Evolutionary conservation across 2,113 vertebrate species (phyloP), one percentile per base, ranked within the genome.

Genomic region (Picathartes gymnocephalus): DNA sequence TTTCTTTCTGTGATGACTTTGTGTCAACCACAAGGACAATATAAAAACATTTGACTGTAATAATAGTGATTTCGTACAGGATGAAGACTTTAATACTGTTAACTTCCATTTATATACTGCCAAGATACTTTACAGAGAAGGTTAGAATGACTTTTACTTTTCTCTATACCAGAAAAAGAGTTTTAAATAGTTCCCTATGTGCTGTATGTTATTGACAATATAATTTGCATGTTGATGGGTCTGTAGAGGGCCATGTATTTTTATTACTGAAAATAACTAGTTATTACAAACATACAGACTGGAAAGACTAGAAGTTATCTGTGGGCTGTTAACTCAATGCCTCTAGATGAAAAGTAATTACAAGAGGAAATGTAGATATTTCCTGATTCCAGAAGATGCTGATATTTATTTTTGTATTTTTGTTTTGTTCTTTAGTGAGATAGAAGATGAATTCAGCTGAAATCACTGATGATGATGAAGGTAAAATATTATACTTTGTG

Each of bases 381-480:
- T 61, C 30, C 53, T 64, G 20, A 60, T 54, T 66, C 13, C 64
- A 69, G 57, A 86, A 81, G 72, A 39, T 90, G 54, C 62, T 90
- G 56, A 54, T 91, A 44, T 5, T 66, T 94, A 33, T 25, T 69
- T 92, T 73, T 80, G 54, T 92, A 13, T 33, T 90, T 94, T 60
- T 95, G 7, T 95, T 95, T 96, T 95, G 83, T 92, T 81, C 81
- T 97, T 90, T 94, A 98, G 98, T 97, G 95, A 91, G 92, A 89
- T 95, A 97, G 97, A 98, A 98, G 98, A 98, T 98, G 98, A 98
- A 98, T 96, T 97, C 98, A 97, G 90, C 97, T 98, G 98, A 98
- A 97, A 97, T 98, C 96, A 97, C 97, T 97, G 97, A 98, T 94
- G 97, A 98, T 94, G 97, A 98, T 91, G 97, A 98, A 98, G 98